Percentiles rank a stretch among this genome's conserved stretches.
These are phyloP conservation scores for Sussaba pulchella DNA, from an alignment of 2,888 invertebrate species.

Conservation along the genomic window DNA sequence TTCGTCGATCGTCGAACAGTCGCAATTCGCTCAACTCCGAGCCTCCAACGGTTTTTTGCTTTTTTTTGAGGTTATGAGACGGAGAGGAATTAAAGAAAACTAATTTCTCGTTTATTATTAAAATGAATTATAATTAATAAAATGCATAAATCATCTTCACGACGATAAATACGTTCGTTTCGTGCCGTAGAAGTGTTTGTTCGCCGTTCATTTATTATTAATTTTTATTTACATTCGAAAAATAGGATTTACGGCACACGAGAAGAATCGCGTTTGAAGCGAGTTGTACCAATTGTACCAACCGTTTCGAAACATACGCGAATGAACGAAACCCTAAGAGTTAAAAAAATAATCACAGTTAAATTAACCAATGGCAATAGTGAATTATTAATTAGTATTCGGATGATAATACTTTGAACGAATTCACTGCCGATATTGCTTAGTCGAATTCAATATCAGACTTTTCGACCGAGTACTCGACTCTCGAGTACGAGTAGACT, in stretches of 20 bases:
- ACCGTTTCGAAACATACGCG: too few species aligned
- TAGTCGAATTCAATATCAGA: neutral
- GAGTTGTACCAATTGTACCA: too few species aligned
- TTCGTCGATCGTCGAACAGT: neutral
- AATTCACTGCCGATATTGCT: conserved; percentile 14
- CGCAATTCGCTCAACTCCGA: neutral
- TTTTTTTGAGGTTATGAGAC: conserved; percentile 38
- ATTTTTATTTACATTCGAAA: neutral
- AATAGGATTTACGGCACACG: too few species aligned
- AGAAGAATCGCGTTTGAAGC: too few species aligned
- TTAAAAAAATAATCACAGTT: conserved; percentile 66
- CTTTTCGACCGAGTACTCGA: conserved; percentile 6
- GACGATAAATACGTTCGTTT: too few species aligned
- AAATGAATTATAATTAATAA: too few species aligned
- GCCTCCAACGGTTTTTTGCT: neutral
- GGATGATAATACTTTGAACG: conserved; percentile 16
- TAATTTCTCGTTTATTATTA: too few species aligned
- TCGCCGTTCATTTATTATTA: neutral
- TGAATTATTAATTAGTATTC: conserved; percentile 7
- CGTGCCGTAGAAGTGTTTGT: too few species aligned
- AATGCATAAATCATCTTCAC: too few species aligned
- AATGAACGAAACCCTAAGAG: conserved; percentile 12
- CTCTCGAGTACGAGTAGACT: too few species aligned
- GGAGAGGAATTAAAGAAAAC: neutral
- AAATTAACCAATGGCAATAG: conserved; percentile 65